A percentile compares a stretch with the other conserved stretches of the same genome.
Conservation (phyloP, 2,888 invertebrate species). For the Tenthredo notha region DNA sequence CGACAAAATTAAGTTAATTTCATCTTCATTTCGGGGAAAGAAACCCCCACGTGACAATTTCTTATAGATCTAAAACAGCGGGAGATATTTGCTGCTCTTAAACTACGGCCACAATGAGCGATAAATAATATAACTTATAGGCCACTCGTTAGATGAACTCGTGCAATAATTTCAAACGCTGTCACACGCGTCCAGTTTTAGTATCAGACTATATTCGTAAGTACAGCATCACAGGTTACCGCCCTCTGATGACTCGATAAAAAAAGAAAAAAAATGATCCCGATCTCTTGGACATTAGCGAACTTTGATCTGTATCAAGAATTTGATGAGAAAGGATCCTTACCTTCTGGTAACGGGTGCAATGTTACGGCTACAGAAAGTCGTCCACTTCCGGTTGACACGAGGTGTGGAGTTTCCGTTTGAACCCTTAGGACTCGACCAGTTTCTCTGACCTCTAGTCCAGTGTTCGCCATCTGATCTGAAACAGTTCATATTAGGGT, state of each 20-base stretch:
- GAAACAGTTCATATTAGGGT: not conserved
- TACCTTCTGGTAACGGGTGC: slow-evolving; percentile 94
- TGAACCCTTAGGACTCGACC: slow-evolving; percentile 84
- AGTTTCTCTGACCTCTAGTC: slow-evolving; percentile 76
- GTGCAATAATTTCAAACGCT: slow-evolving; percentile 6
- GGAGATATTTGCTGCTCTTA: not conserved
- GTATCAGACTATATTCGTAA: slow-evolving; percentile 42
- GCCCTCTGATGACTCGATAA: not conserved
- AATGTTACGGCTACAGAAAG: slow-evolving; percentile 95
- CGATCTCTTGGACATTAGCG: not conserved
- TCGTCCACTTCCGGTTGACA: slow-evolving; percentile 93
- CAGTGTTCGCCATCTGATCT: slow-evolving; percentile 73
- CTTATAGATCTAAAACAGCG: not conserved
- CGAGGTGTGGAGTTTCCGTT: slow-evolving; percentile 93
- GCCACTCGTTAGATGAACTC: not conserved
- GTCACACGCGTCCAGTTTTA: slow-evolving; percentile 12
- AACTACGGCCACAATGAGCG: not conserved
- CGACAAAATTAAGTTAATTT: not conserved
- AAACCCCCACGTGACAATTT: not conserved
- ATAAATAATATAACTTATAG: not conserved
- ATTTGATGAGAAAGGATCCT: slow-evolving; percentile 49
- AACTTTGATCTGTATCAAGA: not conserved
- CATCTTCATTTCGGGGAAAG: not conserved
- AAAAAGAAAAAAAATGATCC: not conserved
- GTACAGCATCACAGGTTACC: slow-evolving; percentile 8